Percentiles rank a stretch among this genome's conserved stretches.
Conservation (phyloP, 2,797 vertebrate species). For the Pipistrellus nathusii region DNA sequence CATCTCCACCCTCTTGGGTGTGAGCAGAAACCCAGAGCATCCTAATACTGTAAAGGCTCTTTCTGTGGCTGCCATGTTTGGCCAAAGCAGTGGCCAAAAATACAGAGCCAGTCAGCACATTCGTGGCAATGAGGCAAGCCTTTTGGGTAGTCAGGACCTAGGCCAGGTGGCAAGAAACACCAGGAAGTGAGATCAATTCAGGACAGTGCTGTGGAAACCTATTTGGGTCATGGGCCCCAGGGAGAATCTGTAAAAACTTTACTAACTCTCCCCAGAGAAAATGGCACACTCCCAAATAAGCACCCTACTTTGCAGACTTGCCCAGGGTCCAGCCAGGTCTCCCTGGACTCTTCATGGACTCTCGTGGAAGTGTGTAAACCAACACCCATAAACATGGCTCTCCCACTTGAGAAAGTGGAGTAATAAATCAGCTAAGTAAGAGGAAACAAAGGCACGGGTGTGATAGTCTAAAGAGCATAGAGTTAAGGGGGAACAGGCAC, state of each 20-base stretch:
- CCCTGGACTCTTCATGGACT: neutral
- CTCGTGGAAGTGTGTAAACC: neutral
- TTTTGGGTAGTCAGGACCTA: neutral
- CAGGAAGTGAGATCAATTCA: neutral
- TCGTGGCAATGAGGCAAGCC: neutral
- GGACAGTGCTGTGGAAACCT: neutral
- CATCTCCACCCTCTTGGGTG: neutral
- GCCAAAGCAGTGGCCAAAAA: neutral
- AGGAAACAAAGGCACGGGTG: neutral
- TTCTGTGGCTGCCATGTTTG: neutral
- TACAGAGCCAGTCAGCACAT: neutral
- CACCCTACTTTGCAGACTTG: neutral
- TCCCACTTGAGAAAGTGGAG: neutral
- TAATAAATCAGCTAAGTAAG: neutral
- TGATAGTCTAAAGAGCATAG: neutral
- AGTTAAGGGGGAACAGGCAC: neutral
- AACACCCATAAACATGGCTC: neutral
- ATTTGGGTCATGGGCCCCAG: neutral
- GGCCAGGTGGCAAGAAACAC: neutral
- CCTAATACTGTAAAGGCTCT: neutral
- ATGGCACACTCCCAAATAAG: neutral
- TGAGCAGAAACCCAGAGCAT: conserved; percentile 36
- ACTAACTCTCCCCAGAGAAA: neutral
- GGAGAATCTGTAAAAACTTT: neutral
- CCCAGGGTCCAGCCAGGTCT: neutral